phyloP scores from a whole-genome alignment of 2,113 vertebrate species.

The Dinomys branickii region DNA sequence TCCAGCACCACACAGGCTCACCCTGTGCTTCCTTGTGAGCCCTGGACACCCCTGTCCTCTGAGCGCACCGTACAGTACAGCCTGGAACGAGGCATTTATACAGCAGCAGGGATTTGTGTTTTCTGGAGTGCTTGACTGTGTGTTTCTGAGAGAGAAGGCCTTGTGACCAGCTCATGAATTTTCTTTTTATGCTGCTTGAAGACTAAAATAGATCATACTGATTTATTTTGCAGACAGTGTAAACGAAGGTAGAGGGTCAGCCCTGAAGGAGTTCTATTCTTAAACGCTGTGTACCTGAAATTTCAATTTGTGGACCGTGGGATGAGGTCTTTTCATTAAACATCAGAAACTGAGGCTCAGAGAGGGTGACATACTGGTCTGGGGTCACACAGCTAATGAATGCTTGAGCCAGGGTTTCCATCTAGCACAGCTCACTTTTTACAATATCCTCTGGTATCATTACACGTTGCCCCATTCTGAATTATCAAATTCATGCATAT shows the following conservation, averaged over 20 bases:
- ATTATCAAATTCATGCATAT: not conserved
- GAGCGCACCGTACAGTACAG: accelerated
- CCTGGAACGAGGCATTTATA: not conserved
- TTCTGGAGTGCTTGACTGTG: not conserved
- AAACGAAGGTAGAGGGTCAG: not conserved
- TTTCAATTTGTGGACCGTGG: not conserved
- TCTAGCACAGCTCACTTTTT: not conserved
- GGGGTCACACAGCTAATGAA: not conserved
- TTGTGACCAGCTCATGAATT: not conserved
- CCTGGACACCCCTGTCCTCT: not conserved
- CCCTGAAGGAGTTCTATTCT: not conserved
- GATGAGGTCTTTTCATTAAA: not conserved
- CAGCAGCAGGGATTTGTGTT: not conserved
- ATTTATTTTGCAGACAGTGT: not conserved
- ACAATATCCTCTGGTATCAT: not conserved
- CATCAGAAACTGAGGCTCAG: not conserved
- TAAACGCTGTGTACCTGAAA: not conserved
- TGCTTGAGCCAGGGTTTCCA: not conserved
- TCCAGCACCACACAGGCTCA: not conserved
- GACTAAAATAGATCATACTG: not conserved
- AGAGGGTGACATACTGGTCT: not conserved
- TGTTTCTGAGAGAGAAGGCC: not conserved
- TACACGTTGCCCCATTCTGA: not conserved
- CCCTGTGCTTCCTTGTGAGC: not conserved
- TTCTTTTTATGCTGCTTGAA: not conserved